Base-by-base conservation (phyloP, 2,888 invertebrate genomes). In the Xanthorhoe designata region DNA sequence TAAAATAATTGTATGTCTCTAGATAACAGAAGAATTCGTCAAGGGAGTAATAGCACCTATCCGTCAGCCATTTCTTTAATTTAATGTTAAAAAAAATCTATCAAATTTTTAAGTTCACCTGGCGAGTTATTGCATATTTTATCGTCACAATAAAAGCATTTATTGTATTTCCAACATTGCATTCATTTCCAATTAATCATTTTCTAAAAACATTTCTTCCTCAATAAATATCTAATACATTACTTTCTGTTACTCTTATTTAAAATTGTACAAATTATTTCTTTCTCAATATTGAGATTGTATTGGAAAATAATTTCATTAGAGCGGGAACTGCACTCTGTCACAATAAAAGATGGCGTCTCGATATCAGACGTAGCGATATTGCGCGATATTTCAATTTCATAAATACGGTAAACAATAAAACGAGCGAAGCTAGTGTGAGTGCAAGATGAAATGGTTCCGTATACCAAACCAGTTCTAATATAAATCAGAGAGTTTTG, bases 381-480 rank as follows among this genome's bases (percentile, higher is more conserved):
- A 59, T 64, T 54, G 64, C 19, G 38, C 47, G 54, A 50, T 64
- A 64, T 54, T 59, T 54, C 59, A 49, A 29, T 49, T 58, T 58
- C 64, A 58, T 64, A 58, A 64, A 64, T 58, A 32, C 29, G 24
- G 19, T 18, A 47, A 10, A 53, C 58, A 64, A 64, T 64, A 55
- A 59, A 64, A 59, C 0, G 54, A 55, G 29, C 54, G 52, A 64
- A 47, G 0, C 13, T 54, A 54, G 24, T 49, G 47, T 10, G 6
- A 4, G 18, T 19, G 19, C 3, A 1, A 29, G 29, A 19, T n/a
- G 9, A 17, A 62, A 62, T 50, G 50, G 56, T 62, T 62, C 56
- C 38, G 49, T 24, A 45, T 13, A n/a, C n/a, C 10, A 17, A 47
- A 15, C 15, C 7, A n/a, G 8, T 38, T 38, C 13, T 32, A 32